These are phyloP conservation scores for Philypnodon macrostomus DNA, from an alignment of 2,797 vertebrate genomes.

Conservation along the genomic window DNA sequence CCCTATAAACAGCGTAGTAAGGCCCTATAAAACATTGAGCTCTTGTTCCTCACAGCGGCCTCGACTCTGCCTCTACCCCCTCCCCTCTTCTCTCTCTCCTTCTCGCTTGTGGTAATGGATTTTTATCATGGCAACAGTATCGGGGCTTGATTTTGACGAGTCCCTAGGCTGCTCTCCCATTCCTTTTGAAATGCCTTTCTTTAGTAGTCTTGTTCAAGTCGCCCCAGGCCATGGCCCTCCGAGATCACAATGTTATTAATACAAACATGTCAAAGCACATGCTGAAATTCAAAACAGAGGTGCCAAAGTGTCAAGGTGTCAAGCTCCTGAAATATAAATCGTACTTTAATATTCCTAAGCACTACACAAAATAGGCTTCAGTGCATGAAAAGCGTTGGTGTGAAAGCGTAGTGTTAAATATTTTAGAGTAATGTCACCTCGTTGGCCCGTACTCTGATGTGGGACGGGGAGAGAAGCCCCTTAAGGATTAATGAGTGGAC, in stretches of 20 bases:
- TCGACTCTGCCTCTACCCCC: not conserved
- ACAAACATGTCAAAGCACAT: conserved; percentile 84
- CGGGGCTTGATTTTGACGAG: conserved; percentile 79
- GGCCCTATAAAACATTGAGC: not conserved
- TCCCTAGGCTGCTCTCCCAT: conserved; percentile 81
- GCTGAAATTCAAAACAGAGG: conserved; percentile 81
- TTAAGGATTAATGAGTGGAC: conserved; percentile 56
- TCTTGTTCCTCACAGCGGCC: not conserved
- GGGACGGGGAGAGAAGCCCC: conserved; percentile 46
- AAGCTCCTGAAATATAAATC: conserved; percentile 80
- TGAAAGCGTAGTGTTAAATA: conserved; percentile 53
- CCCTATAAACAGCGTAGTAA: not conserved
- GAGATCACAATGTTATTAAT: conserved; percentile 85
- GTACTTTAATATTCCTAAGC: conserved; percentile 80
- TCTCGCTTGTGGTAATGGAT: conserved; percentile 78
- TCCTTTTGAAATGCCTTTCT: conserved; percentile 85
- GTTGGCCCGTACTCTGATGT: conserved; percentile 50
- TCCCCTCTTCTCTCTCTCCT: conserved; percentile 36
- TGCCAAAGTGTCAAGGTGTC: conserved; percentile 82
- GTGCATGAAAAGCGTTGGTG: conserved; percentile 60
- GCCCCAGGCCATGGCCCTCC: conserved; percentile 82
- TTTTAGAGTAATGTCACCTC: conserved; percentile 66
- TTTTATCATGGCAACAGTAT: conserved; percentile 80
- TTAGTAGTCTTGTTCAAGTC: conserved; percentile 81
- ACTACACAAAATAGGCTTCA: conserved; percentile 68